Conservation (phyloP, 1,140 invertebrate genomes). For the Neodiprion lecontei region DNA sequence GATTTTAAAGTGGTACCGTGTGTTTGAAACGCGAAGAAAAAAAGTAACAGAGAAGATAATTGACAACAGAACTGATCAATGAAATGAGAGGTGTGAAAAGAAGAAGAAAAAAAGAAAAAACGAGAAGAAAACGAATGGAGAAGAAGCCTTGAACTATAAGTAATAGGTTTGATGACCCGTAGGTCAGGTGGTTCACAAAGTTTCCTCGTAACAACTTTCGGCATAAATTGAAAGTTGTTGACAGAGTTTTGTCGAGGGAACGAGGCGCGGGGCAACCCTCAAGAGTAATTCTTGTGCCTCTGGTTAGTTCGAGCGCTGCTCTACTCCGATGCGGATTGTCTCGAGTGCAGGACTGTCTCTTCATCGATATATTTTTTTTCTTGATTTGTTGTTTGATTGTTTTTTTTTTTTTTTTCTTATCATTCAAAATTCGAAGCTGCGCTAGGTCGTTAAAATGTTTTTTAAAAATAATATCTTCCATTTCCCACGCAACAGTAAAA, state of each 20-base stretch:
- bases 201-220: constrained; percentile 47
- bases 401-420: neutral
- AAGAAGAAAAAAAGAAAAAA: neutral
- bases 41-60: too few species aligned
- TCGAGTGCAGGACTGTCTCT: neutral
- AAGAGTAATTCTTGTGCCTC: constrained; percentile 18
- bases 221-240: constrained; percentile 54
- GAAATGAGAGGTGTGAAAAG: neutral
- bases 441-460: too few species aligned
- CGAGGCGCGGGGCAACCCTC: constrained; percentile 26
- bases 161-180: neutral
- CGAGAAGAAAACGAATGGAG: neutral
- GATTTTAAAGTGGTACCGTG: too few species aligned
- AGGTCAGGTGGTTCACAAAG: constrained; percentile 26
- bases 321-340: neutral
- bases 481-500: too few species aligned
- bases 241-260: constrained; percentile 40
- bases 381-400: neutral
- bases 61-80: neutral
- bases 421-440: neutral
- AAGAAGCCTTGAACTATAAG: neutral
- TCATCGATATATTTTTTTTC: neutral
- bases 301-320: constrained; percentile 1
- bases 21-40: too few species aligned
- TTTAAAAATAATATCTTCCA: too few species aligned